Base-by-base conservation (phyloP, 1,140 invertebrate species). In the Condylostylus longicornis region DNA sequence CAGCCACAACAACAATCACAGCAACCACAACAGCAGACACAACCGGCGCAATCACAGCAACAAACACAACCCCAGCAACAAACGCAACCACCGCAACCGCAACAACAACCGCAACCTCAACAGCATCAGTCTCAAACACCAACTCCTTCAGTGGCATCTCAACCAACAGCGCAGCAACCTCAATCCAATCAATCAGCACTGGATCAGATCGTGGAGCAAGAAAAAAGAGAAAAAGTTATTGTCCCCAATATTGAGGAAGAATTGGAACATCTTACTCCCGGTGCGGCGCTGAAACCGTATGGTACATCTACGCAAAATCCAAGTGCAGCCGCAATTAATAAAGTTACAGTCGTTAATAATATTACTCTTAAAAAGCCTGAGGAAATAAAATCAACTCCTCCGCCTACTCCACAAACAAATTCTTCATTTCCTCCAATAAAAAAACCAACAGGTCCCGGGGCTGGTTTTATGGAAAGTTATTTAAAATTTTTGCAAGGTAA, bases 241-340 rank as follows among this genome's bases (percentile, higher is more conserved):
- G 79, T 83, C 47, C 80, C 80, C 41, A 81, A 83, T 67, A 82
- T 85, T 59, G 80, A 83, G 60, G 79, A 85, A 63, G 81, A 85
- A 65, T 64, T 84, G 51, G 76, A 75, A 58, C 82, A 80, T 62
- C 64, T 85, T 58, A 65, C 69, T 56, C 64, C 66, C 37, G 64
- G 56, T 50, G 46, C 46, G 8, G n/a, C n/a, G n/a, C 19, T 22
- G 32, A 38, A 37, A 29, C 23, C 51, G 31, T 33, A 41, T 25
- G 19, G 25, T 2, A 41, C 31, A n/a, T 18, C 30, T 2, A 13
- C 22, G n/a, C 17, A 36, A 23, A 38, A 22, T 29, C 23, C 22
- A 17, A 18, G 18, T 15, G n/a, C 29, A 20, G 18, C 40, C 1
- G 9, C 20, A 18, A 32, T 15, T 2, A 18, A 20, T 7, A 20